phyloP scores from a whole-genome alignment of 2,888 invertebrate genomes.

The Xestia c-nigrum region DNA sequence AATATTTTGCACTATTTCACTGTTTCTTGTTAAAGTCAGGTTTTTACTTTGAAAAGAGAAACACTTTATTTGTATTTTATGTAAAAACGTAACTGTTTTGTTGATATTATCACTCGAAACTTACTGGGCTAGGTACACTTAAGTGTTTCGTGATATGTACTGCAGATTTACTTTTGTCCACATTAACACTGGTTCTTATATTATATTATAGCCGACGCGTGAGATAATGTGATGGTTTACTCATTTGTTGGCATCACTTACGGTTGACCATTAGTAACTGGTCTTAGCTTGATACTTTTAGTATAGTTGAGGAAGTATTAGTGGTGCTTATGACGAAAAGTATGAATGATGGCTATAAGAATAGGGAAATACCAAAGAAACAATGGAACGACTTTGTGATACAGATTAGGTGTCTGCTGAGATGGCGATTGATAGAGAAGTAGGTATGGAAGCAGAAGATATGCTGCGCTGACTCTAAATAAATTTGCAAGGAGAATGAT shows the following conservation, averaged over 20 bases:
- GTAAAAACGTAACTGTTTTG: too few relatives aligned
- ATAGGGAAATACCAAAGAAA: not conserved
- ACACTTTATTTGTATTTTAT: too few relatives aligned
- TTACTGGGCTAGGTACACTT: too few relatives aligned
- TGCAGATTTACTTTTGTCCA: too few relatives aligned
- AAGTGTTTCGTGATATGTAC: too few relatives aligned
- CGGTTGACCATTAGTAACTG: not conserved
- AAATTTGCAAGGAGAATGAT: not conserved
- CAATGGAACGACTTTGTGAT: not conserved
- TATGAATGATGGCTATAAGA: not conserved
- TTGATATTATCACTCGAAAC: too few relatives aligned
- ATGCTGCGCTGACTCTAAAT: not conserved
- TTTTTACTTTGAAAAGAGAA: too few relatives aligned
- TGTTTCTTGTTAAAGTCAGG: too few relatives aligned
- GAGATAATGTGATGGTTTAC: not conserved
- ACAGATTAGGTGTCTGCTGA: not conserved
- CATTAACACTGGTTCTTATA: too few relatives aligned
- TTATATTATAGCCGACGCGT: constrained; percentile 23
- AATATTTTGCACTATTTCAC: too few relatives aligned
- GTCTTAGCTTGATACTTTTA: not conserved
- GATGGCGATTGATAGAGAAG: not conserved
- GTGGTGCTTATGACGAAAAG: not conserved
- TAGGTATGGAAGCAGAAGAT: not conserved
- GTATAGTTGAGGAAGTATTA: constrained; percentile 4
- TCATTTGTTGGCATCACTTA: constrained; percentile 5